phyloP scores from a whole-genome alignment of 1,140 invertebrate genomes.

The Drosophila parabipectinata region DNA sequence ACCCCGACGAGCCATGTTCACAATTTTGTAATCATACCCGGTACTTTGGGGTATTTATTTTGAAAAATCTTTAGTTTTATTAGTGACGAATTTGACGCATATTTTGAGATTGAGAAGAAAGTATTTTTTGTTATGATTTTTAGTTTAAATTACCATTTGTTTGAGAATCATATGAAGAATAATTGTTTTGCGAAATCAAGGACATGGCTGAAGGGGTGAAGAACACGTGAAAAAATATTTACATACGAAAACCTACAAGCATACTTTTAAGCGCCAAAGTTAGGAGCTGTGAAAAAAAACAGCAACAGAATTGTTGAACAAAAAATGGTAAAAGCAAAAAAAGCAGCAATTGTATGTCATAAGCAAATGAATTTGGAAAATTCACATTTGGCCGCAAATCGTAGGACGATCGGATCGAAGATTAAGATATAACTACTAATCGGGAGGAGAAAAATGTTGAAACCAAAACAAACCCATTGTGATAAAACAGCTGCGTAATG shows the following conservation, averaged over 20 bases:
- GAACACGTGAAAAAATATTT: slow-evolving; percentile 11
- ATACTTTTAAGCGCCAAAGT: slow-evolving; percentile 68
- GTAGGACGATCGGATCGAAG: slow-evolving; percentile 5
- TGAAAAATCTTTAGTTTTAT: no score
- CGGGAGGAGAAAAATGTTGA: slow-evolving; percentile 33
- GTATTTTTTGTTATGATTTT: neutral
- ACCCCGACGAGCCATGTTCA: neutral
- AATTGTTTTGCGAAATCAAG: neutral
- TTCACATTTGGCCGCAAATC: slow-evolving; percentile 36
- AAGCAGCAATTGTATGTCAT: slow-evolving; percentile 63
- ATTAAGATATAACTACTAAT: slow-evolving; percentile 22
- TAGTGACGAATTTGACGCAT: neutral
- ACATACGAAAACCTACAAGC: slow-evolving; percentile 34
- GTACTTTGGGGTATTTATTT: neutral
- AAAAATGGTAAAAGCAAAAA: slow-evolving; percentile 12
- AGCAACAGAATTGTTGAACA: slow-evolving; percentile 13
- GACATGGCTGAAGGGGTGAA: neutral
- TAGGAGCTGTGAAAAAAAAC: slow-evolving; percentile 39
- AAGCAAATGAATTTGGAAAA: slow-evolving; percentile 29
- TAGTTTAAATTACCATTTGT: neutral
- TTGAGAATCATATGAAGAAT: neutral
- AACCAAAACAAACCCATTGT: slow-evolving; percentile 59
- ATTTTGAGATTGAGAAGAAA: neutral
- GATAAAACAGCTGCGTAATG: slow-evolving; percentile 52
- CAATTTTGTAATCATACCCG: neutral